Conservation (phyloP, 2,113 vertebrate species). For the Macaca mulatta region DNA sequence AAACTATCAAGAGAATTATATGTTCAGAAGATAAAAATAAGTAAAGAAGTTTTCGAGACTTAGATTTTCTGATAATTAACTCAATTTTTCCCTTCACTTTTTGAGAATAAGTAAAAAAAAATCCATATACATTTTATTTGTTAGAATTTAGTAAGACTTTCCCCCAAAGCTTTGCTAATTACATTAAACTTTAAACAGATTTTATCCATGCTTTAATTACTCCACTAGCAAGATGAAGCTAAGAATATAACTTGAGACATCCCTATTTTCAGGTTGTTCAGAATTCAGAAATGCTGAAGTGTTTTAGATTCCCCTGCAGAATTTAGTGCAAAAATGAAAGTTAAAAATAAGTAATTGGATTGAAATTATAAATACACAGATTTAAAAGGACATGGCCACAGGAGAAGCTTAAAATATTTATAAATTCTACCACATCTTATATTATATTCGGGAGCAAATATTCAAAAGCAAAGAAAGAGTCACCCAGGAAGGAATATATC, state of each 20-base stretch:
- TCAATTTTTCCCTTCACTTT: not conserved
- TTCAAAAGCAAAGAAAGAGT: conserved; percentile 40
- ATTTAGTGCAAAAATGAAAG: conserved; percentile 34
- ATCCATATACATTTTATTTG: conserved; percentile 6
- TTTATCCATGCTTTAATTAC: conserved; percentile 59
- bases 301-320: conserved; percentile 22
- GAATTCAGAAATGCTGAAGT: conserved; percentile 29
- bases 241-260: conserved; percentile 30
- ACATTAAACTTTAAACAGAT: conserved; percentile 61
- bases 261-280: conserved; percentile 17
- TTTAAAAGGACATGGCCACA: conserved; percentile 24
- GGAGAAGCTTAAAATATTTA: conserved; percentile 56
- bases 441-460: conserved; percentile 57
- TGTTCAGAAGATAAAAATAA: not conserved
- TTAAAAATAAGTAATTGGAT: conserved; percentile 57
- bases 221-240: not conserved
- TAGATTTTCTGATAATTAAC: conserved; percentile 17
- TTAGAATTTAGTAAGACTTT: conserved; percentile 16
- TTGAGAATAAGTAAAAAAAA: conserved; percentile 15
- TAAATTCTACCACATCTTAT: conserved; percentile 42
- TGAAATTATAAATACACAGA: conserved; percentile 42
- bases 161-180: conserved; percentile 32
- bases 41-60: not conserved
- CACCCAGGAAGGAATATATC: conserved; percentile 24
- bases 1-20: not conserved